Evolutionary conservation across 2,113 vertebrate species (phyloP), one percentile per base, ranked within the genome.

Genomic region (Tenrec ecaudatus): DNA sequence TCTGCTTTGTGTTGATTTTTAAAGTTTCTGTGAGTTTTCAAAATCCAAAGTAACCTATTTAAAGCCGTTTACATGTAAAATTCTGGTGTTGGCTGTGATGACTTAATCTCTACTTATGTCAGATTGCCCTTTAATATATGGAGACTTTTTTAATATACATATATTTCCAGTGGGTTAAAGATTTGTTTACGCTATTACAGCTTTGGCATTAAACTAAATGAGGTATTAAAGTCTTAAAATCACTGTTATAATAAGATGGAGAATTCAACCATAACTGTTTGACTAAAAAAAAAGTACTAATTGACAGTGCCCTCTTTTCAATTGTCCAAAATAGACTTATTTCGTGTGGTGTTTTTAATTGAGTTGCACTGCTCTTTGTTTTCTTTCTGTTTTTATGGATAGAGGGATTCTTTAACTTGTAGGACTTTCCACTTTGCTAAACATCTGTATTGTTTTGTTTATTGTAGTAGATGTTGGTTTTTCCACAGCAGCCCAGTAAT

Each of bases 181-280:
- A 93, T 90, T 94, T 96, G 80, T 95, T 17, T 96, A 66, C n/a
- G 75, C 33, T 86, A 11, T 95, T 92, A 92, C 29, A 90, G 88
- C 73, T 94, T 93, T 95, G 81, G 92, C 95, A 95, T 96, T 96
- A 96, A 96, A 89, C 86, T 96, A 95, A 96, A 95, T 96, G 96
- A 93, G 92, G 83, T 95, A 94, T 96, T 94, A 96, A 94, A 93
- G 93, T 78, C 80, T 96, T 97, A 93, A 94, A 91, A 93, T 71
- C 33, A 31, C 57, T 93, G 66, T 84, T 94, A 82, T 94, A 96
- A 95, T 96, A 93, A 94, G 92, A 95, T 82, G 79, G 91, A 94
- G 86, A 95, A 96, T 29, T 96, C 95, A 95, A 91, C 71, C 96
- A 95, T 92, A 93, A 40, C 90, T 91, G 5, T 86, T 14, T 76